phyloP scores from a whole-genome alignment of 2,888 invertebrate species.

The Sphinx pinastri region DNA sequence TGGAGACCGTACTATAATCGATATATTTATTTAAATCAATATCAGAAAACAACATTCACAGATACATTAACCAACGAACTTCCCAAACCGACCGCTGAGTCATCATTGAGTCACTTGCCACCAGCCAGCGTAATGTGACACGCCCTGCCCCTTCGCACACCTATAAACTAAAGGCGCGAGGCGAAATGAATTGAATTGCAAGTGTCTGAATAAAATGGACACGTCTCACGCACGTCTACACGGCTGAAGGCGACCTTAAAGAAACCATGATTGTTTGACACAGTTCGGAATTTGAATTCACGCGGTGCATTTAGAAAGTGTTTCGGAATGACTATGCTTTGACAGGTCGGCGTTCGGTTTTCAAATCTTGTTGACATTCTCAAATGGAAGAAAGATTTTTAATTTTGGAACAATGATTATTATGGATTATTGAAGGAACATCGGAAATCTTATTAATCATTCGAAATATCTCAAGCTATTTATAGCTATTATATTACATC shows the following conservation, averaged over 20 bases:
- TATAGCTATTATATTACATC: no score
- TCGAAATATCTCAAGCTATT: no score
- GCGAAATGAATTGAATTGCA: constrained; percentile 42
- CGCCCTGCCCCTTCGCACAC: constrained; percentile 41
- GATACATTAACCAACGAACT: background rate
- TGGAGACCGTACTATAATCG: no score
- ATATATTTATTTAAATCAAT: background rate
- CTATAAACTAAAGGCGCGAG: constrained; percentile 29
- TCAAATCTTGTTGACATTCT: no score
- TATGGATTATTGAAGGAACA: no score
- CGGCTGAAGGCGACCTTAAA: constrained; percentile 40
- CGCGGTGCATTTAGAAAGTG: constrained; percentile 24
- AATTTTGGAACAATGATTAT: no score
- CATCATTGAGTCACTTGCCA: constrained; percentile 30
- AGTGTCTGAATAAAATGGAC: constrained; percentile 48
- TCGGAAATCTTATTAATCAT: no score
- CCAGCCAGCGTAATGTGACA: constrained; percentile 45
- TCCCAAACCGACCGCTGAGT: constrained; percentile 11
- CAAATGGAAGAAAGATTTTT: no score
- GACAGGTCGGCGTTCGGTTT: background rate
- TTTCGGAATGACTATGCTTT: background rate
- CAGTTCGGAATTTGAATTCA: constrained; percentile 29
- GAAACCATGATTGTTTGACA: constrained; percentile 40
- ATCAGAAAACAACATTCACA: background rate
- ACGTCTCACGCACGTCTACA: constrained; percentile 60